These are phyloP conservation scores for Apis florea DNA, from an alignment of 1,140 invertebrate genomes.

Conservation along the genomic window DNA sequence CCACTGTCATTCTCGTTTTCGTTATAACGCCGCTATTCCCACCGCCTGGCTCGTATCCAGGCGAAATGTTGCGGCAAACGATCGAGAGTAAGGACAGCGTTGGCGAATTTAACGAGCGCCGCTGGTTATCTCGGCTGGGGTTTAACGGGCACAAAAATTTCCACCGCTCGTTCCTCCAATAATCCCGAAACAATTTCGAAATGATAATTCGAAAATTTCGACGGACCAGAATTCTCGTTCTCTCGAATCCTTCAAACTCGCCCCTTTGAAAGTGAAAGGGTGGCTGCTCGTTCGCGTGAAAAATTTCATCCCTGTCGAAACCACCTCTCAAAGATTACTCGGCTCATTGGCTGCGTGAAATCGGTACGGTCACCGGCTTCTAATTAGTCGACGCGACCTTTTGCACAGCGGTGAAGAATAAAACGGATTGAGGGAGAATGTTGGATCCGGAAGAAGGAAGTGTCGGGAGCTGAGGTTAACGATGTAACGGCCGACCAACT, in stretches of 20 bases:
- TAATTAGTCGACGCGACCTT: neutral
- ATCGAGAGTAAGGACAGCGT: neutral
- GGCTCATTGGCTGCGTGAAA: neutral
- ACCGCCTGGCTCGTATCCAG: neutral
- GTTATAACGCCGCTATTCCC: conserved; percentile 5
- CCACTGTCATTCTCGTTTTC: conserved; percentile 20
- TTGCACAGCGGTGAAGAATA: conserved; percentile 1
- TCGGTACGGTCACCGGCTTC: neutral
- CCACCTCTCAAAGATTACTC: neutral
- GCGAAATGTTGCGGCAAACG: neutral
- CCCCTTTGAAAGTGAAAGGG: too few relatives aligned
- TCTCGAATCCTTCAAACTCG: too few relatives aligned
- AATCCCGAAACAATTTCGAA: too few relatives aligned
- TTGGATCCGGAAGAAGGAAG: neutral
- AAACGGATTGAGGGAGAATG: neutral
- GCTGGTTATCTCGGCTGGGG: too few relatives aligned
- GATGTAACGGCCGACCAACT: conserved; percentile 52
- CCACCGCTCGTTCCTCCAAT: too few relatives aligned
- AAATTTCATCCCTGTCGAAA: neutral
- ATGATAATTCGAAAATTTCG: too few relatives aligned
- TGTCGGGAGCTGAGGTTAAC: conserved; percentile 26
- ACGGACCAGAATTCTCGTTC: too few relatives aligned
- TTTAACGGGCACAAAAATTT: too few relatives aligned
- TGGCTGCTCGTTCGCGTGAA: too few relatives aligned
- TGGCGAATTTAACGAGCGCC: neutral